phyloP scores from a whole-genome alignment of 1,140 invertebrate genomes.

The Lepidotrigona ventralis region DNA sequence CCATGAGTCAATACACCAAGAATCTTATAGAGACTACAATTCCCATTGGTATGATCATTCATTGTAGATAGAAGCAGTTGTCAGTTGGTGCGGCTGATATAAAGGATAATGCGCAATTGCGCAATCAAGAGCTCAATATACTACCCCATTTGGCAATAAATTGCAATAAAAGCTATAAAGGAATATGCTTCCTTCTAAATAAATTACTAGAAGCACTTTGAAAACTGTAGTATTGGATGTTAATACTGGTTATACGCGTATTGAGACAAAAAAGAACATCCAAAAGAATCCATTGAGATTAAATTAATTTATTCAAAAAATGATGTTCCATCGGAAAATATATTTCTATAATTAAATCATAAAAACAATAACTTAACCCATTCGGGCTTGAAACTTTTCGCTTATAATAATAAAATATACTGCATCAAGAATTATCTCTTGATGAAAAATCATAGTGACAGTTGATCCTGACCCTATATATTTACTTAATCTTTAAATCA shows the following conservation, averaged over 20 bases:
- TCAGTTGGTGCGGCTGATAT: not conserved
- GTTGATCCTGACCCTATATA: not conserved
- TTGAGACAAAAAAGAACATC: not conserved
- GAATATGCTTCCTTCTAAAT: not conserved
- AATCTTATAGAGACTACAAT: not conserved
- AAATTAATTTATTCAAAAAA: conserved; percentile 49
- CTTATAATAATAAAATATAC: conserved; percentile 15
- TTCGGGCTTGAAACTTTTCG: not conserved
- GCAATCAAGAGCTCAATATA: not conserved
- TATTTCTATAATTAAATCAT: conserved; percentile 44
- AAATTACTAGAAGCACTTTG: not conserved
- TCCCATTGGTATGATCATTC: conserved; percentile 1
- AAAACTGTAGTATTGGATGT: not conserved
- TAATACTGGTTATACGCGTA: not conserved
- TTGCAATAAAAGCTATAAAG: not conserved
- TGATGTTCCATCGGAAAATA: conserved; percentile 20
- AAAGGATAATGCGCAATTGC: not conserved
- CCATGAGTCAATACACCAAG: not conserved
- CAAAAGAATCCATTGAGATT: not conserved
- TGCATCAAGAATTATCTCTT: not conserved
- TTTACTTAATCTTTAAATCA: conserved; percentile 2
- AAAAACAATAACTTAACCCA: conserved; percentile 35
- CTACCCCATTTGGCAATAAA: not conserved
- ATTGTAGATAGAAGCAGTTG: not conserved
- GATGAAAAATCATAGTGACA: not conserved